These are phyloP conservation scores for Saccopteryx leptura DNA, from an alignment of 2,113 vertebrate genomes.

Conservation along the genomic window DNA sequence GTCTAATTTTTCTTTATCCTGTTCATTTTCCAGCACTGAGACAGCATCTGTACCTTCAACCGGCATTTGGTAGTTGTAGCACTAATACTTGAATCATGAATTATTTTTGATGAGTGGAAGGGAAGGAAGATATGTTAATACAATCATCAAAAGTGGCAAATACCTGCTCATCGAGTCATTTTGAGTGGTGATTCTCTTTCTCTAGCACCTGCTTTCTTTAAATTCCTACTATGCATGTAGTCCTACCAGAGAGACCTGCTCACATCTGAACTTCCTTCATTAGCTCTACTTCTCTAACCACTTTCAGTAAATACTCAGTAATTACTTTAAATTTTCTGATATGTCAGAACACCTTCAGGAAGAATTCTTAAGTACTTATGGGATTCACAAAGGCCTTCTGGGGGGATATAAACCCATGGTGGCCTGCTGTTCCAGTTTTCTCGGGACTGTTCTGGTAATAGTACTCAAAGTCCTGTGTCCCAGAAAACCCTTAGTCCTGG, in stretches of 20 bases:
- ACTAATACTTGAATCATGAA: neutral
- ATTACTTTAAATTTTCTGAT: neutral
- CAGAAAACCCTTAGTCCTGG: neutral
- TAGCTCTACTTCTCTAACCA: neutral
- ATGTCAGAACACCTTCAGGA: neutral
- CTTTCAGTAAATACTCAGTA: neutral
- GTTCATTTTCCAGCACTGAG: neutral
- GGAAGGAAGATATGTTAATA: neutral
- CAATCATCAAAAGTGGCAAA: neutral
- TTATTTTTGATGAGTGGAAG: neutral
- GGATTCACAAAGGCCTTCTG: neutral
- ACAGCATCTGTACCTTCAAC: neutral
- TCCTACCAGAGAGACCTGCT: neutral
- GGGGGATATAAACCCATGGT: neutral
- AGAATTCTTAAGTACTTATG: neutral
- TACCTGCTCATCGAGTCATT: neutral
- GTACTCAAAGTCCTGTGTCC: neutral
- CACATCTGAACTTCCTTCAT: neutral
- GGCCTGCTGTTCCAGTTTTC: neutral
- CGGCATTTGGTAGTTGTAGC: neutral
- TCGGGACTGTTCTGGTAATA: neutral
- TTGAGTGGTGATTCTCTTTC: neutral
- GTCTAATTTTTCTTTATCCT: neutral
- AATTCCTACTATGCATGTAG: neutral
- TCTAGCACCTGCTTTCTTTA: neutral